Conservation (phyloP, 1,140 invertebrate genomes). For the Ips nitidus region DNA sequence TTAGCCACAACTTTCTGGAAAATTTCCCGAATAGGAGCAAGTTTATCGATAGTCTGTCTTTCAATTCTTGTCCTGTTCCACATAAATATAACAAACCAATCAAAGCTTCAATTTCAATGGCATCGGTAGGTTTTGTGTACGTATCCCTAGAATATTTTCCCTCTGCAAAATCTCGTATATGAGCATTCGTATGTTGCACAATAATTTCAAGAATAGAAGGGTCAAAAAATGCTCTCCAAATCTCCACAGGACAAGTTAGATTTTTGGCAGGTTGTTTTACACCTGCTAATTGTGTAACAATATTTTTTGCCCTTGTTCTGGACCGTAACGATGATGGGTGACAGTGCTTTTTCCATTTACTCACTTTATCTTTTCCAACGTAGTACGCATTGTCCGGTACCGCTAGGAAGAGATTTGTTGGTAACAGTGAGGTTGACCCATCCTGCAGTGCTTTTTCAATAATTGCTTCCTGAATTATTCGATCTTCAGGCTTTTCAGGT, state of each 20-base stretch:
- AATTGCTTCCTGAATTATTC: too few species aligned
- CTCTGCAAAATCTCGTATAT: neutral
- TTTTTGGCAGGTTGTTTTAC: neutral
- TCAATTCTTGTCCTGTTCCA: neutral
- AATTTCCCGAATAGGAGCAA: constrained; percentile 19
- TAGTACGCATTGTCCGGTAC: neutral
- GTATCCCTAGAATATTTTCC: constrained; percentile 12
- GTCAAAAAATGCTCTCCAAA: constrained; percentile 12
- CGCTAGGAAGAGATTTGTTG: too few species aligned
- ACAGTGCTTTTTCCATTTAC: constrained; percentile 7
- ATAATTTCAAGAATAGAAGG: neutral
- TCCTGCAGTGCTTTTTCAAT: too few species aligned
- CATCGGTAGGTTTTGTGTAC: neutral
- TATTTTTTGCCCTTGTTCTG: constrained; percentile 4
- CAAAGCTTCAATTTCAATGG: constrained; percentile 5
- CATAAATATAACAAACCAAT: neutral
- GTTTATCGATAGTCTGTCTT: constrained; percentile 7
- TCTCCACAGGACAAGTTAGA: constrained; percentile 5
- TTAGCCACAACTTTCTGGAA: constrained; percentile 17
- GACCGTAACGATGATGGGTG: neutral
- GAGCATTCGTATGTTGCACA: too few species aligned
- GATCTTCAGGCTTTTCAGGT: too few species aligned
- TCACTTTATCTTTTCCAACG: constrained; percentile 7
- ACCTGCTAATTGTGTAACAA: constrained; percentile 10
- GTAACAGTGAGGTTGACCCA: too few species aligned